These are phyloP conservation scores for Caenorhabditis imperialis DNA, from an alignment of 2,888 invertebrate species.

Conservation along the genomic window DNA sequence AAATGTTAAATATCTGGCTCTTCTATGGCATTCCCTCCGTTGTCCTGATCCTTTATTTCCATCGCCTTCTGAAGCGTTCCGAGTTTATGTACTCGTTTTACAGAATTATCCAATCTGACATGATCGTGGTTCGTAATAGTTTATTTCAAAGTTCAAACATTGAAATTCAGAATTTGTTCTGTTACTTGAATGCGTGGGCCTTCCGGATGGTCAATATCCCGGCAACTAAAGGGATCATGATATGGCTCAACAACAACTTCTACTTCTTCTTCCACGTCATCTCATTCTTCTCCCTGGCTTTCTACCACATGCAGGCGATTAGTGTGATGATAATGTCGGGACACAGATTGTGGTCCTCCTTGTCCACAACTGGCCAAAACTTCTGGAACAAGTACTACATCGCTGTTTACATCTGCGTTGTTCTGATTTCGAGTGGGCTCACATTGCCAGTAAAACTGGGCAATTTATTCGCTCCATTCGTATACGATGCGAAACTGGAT, in stretches of 20 bases:
- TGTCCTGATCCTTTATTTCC: neutral
- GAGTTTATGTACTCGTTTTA: slow-evolving; percentile 16
- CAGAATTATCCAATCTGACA: slow-evolving; percentile 11
- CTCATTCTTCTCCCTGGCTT: neutral
- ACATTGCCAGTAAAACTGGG: neutral
- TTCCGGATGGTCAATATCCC: neutral
- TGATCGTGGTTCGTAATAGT: neutral
- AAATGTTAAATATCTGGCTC: too few species aligned
- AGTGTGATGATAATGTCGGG: slow-evolving; percentile 8
- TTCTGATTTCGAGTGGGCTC: neutral
- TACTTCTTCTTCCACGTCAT: neutral
- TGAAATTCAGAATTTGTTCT: slow-evolving; percentile 11
- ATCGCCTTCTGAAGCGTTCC: neutral
- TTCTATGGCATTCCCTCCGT: slow-evolving; percentile 6
- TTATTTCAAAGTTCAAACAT: too few species aligned
- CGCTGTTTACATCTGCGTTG: too few species aligned
- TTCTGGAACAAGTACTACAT: too few species aligned
- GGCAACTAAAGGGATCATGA: neutral
- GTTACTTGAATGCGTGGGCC: slow-evolving; percentile 29
- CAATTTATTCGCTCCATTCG: neutral
- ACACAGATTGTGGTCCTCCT: slow-evolving; percentile 1
- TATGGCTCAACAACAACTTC: neutral
- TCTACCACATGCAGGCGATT: slow-evolving; percentile 5
- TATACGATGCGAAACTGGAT: neutral
- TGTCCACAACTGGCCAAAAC: neutral